Conservation (phyloP, 2,113 vertebrate species). For the Cardinalis cardinalis region DNA sequence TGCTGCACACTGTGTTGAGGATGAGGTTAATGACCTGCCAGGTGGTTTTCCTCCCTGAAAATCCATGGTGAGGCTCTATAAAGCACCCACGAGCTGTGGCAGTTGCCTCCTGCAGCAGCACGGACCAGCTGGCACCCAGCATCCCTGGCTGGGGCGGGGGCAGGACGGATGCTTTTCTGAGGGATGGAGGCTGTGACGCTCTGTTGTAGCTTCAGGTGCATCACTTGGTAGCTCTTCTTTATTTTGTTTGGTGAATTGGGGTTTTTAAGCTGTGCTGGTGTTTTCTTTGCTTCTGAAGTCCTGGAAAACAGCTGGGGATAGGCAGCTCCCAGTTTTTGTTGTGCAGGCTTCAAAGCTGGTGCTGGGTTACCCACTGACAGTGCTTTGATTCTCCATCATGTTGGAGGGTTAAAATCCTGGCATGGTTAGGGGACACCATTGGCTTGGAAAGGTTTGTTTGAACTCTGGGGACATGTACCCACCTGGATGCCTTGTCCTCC, state of each 20-base stretch:
- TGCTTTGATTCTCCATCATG: fast-evolving
- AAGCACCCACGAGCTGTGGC: background rate
- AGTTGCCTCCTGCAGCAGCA: background rate
- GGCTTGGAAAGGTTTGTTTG: background rate
- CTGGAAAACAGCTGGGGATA: background rate
- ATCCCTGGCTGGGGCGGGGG: fast-evolving
- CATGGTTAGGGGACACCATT: fast-evolving
- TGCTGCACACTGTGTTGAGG: background rate
- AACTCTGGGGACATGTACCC: background rate
- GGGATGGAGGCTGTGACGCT: background rate
- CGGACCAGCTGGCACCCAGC: background rate
- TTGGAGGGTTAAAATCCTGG: background rate
- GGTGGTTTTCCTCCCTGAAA: background rate
- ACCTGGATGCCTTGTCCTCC: background rate
- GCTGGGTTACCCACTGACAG: background rate
- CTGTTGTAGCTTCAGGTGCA: background rate
- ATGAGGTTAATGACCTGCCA: background rate
- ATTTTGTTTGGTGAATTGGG: background rate
- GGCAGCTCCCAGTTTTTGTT: background rate
- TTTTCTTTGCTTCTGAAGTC: background rate
- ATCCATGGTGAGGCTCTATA: background rate
- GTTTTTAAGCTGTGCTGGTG: background rate
- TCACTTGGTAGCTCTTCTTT: background rate
- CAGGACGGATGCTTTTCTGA: fast-evolving
- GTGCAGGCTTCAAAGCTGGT: background rate